Evolutionary conservation across 1,140 invertebrate species (phyloP), one percentile per base, ranked within the genome.

Genomic region (Drosophila azteca): DNA sequence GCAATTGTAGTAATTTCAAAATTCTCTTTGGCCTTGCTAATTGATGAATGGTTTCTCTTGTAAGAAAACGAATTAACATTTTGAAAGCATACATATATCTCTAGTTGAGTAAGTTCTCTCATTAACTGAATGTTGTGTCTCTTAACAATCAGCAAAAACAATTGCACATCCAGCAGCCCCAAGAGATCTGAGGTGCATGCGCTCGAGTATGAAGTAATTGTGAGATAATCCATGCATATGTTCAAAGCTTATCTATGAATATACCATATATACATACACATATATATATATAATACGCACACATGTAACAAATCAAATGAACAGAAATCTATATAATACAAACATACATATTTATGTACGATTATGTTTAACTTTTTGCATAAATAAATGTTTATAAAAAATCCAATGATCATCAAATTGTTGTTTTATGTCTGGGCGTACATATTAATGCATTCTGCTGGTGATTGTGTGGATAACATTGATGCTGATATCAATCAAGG

Each of bases 331-430:
- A 49, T 22, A 20, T 11, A 17, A 9, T 54, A 60, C 68, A 9
- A 49, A 60, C 68, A 46, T 63, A 50, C 50, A 48, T 52, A 54
- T 64, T 48, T 66, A 65, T 74, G 61, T 49, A 74, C 52, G 46
- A 63, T 51, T 73, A 72, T 64, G 53, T 74, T 57, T 74, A 64
- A 51, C 79, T 77, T 77, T 85, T 85, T 85, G 78, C 83, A 87
- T 78, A 87, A 85, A 85, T 85, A 85, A 85, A 85, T 87, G 82
- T 85, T 85, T 87, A 75, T 85, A 85, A 68, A 85, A 84, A 85
- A 77, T 8, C 15, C 1, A 31, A 48, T 3, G 5, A 5, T 5
- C 3, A 13, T 13, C 11, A 13, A 39, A 26, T 6, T 3, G 24
- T 9, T 13, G 11, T 39, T 13, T 13, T 39, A 13, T 39, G 13